A percentile compares a stretch with the other conserved stretches of the same genome.
These are phyloP conservation scores for Brachyptera risi DNA, from an alignment of 2,888 invertebrate species.

Conservation along the genomic window DNA sequence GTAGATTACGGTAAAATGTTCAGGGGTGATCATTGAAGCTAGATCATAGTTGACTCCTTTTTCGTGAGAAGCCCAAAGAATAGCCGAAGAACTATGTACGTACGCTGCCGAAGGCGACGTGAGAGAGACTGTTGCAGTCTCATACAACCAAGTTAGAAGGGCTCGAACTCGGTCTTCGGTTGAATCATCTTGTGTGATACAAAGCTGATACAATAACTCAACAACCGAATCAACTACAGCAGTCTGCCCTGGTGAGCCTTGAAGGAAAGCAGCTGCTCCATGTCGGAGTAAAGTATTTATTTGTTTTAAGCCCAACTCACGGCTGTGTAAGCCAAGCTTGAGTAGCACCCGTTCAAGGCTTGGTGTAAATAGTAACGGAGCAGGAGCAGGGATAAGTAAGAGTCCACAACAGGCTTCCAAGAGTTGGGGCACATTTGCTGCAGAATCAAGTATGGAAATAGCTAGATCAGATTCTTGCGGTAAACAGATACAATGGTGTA, in stretches of 20 bases:
- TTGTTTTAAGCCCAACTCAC: constrained; percentile 55
- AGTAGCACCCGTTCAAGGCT: constrained; percentile 65
- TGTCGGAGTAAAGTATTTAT: constrained; percentile 57
- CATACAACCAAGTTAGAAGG: constrained; percentile 66
- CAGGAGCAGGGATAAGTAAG: constrained; percentile 62
- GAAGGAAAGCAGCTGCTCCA: constrained; percentile 41
- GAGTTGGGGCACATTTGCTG: constrained; percentile 61
- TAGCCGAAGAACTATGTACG: constrained; percentile 75
- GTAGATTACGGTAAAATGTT: constrained; percentile 56
- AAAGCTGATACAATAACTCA: constrained; percentile 75
- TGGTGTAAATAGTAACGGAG: constrained; percentile 57
- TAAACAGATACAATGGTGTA: constrained; percentile 67
- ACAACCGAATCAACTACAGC: constrained; percentile 60
- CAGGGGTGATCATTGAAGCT: constrained; percentile 11
- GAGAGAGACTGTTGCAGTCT: neutral
- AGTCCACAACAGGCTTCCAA: constrained; percentile 60
- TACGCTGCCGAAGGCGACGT: constrained; percentile 51
- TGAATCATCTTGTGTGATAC: constrained; percentile 56
- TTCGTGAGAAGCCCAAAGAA: constrained; percentile 70
- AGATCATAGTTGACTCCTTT: constrained; percentile 57
- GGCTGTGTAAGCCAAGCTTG: constrained; percentile 62
- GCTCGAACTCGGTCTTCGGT: constrained; percentile 60
- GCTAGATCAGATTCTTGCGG: constrained; percentile 45
- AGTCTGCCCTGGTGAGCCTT: neutral
- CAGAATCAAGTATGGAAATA: constrained; percentile 52